These are phyloP conservation scores for Autographa gamma DNA, from an alignment of 2,888 invertebrate genomes.

Conservation along the genomic window DNA sequence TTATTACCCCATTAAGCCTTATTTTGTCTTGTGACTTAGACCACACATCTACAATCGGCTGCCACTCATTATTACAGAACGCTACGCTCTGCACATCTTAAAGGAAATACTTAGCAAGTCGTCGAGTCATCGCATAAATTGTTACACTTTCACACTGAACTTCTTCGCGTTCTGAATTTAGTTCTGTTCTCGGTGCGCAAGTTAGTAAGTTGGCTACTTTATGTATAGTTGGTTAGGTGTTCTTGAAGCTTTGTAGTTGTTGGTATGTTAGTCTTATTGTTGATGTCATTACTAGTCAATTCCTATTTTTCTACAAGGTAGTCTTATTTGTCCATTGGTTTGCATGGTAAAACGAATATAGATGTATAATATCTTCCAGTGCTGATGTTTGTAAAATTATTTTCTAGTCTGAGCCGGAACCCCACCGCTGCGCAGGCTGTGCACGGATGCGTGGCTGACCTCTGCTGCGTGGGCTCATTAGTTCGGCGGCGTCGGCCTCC, in stretches of 20 bases:
- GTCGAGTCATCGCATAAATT: conserved; percentile 58
- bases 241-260: neutral
- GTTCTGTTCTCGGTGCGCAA: neutral
- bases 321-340: too few relatives aligned
- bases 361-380: too few relatives aligned
- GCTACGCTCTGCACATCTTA: conserved; percentile 56
- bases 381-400: too few relatives aligned
- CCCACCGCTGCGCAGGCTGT: too few relatives aligned
- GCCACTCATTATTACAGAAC: conserved; percentile 64
- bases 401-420: too few relatives aligned
- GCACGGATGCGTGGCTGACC: too few relatives aligned
- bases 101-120: conserved; percentile 53
- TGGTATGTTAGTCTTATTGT: neutral
- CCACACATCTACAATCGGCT: conserved; percentile 53
- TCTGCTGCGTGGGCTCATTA: too few relatives aligned
- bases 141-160: conserved; percentile 47
- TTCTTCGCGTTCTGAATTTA: conserved; percentile 8
- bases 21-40: neutral
- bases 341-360: too few relatives aligned
- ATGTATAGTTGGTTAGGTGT: neutral
- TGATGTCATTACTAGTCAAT: neutral
- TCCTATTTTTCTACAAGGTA: too few relatives aligned
- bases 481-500: too few relatives aligned
- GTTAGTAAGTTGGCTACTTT: neutral
- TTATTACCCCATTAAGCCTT: neutral